Evolutionary conservation across 2,113 vertebrate genomes (phyloP).

Genomic region (Pelmatolapia mariae): DNA sequence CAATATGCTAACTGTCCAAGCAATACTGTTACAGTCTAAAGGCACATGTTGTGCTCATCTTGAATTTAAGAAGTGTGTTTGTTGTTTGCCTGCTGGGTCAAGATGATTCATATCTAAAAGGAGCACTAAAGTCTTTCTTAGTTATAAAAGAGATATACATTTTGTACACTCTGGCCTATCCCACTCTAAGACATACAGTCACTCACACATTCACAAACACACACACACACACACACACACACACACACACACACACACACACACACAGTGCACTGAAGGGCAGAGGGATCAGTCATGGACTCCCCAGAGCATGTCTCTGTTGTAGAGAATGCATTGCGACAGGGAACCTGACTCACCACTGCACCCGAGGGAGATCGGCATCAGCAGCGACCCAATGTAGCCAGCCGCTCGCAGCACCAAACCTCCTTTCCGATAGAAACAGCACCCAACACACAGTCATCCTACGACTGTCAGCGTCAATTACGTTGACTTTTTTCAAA

Average conservation of each 20-base stretch:
- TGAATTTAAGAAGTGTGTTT: background rate
- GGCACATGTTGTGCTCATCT: background rate
- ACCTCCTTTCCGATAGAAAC: conserved; percentile 37
- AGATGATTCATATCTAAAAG: background rate
- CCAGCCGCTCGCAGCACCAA: conserved; percentile 39
- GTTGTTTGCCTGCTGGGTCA: background rate
- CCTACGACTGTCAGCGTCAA: conserved; percentile 46
- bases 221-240: background rate
- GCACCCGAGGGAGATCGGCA: conserved; percentile 31
- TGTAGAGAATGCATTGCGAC: conserved; percentile 58
- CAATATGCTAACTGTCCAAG: background rate
- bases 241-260: background rate
- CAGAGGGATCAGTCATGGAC: conserved; percentile 44
- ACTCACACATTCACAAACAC: background rate
- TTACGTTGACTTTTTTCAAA: conserved; percentile 47
- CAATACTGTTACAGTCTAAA: background rate
- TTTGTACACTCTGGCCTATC: background rate
- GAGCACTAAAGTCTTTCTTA: background rate
- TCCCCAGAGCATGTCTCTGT: conserved; percentile 52
- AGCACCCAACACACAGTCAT: conserved; percentile 30
- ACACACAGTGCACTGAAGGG: background rate
- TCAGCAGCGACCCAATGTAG: conserved; percentile 21
- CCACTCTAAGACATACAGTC: background rate
- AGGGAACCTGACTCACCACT: conserved; percentile 66
- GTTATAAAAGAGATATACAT: background rate